Evolutionary conservation across 2,113 vertebrate species (phyloP), one percentile per base, ranked within the genome.

Genomic region (Lethenteron reissneri): DNA sequence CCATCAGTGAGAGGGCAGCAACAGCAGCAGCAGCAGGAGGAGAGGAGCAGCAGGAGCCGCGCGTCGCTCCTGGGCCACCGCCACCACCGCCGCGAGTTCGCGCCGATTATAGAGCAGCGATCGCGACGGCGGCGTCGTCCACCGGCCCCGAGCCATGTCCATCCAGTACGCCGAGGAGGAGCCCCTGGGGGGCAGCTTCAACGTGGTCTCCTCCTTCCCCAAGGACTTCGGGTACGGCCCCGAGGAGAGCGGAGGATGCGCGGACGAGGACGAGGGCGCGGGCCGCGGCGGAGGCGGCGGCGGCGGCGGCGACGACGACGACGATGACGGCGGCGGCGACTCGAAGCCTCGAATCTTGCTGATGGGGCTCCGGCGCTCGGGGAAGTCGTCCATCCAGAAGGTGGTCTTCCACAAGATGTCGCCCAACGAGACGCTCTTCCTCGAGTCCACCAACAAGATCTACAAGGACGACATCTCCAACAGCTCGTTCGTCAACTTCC

Each of bases 321-420:
- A 25, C 25, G 25, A 25, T 25, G 25, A 25, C 25, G 41, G 41
- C 80, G 86, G 81, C 77, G 83, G 86, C 17, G 89, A 91, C 79
- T 85, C 90, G 78, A 92, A 91, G 77, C 89, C 90, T n/a, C 85
- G 90, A 62, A 91, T 95, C 75, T 79, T 95, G 74, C 81, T 95
- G 25, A 95, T 95, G 90, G 90, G 90, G 70, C 80, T 95, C 74
- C 80, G 90, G 73, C 84, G 87, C 76, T 92, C 89, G 7, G 90
- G 90, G 58, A 95, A 95, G 74, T 92, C 90, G 6, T 95, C 90
- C 56, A 95, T 95, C 77, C 90, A 95, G 82, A 95, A 95, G 80
- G 86, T 92, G 64, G 89, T 94, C 72, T 92, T 92, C 80, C 89
- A 92, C 81, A 92, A 92, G 78, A 92, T 92, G 89, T 92, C 88